Evolutionary conservation across 64 coral and sea anemone species (phyloP).

Genomic region (Montipora efflorescens): DNA sequence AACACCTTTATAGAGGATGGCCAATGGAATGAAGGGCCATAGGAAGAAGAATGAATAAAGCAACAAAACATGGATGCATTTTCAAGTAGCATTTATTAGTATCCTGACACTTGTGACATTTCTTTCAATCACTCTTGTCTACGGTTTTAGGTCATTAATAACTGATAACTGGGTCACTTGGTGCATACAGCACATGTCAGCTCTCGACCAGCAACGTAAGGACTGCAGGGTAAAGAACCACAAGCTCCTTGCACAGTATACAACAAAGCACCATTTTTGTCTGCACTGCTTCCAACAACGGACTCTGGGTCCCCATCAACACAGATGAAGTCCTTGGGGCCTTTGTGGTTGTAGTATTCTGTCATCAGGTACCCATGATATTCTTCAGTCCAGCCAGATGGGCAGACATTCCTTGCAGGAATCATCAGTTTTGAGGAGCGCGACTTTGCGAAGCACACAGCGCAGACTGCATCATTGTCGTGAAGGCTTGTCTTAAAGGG

Average conservation of each 20-base stretch:
- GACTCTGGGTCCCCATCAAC: neutral
- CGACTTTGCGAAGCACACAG: neutral
- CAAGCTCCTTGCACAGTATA: neutral
- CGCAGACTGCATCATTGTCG: neutral
- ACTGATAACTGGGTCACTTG: neutral
- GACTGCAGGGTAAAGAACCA: constrained; percentile 16
- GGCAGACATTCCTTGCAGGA: neutral
- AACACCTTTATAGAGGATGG: too few relatives aligned
- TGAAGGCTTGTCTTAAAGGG: neutral
- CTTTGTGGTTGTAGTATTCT: neutral
- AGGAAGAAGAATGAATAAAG: too few relatives aligned
- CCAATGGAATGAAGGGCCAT: too few relatives aligned
- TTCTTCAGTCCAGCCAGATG: too few relatives aligned
- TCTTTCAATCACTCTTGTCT: too few relatives aligned
- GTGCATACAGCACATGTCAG: constrained; percentile 46
- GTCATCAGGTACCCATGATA: too few relatives aligned
- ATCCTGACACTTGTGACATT: too few relatives aligned
- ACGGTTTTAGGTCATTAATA: too few relatives aligned
- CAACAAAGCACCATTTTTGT: neutral
- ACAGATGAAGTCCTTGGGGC: neutral
- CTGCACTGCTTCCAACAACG: neutral
- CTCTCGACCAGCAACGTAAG: constrained; percentile 1
- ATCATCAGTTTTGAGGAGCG: neutral
- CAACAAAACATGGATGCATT: too few relatives aligned
- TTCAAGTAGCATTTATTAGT: too few relatives aligned